Percentiles rank a stretch among this genome's conserved stretches.
phyloP scores from a whole-genome alignment of 2,113 vertebrate genomes.

The Ciconia maguari region DNA sequence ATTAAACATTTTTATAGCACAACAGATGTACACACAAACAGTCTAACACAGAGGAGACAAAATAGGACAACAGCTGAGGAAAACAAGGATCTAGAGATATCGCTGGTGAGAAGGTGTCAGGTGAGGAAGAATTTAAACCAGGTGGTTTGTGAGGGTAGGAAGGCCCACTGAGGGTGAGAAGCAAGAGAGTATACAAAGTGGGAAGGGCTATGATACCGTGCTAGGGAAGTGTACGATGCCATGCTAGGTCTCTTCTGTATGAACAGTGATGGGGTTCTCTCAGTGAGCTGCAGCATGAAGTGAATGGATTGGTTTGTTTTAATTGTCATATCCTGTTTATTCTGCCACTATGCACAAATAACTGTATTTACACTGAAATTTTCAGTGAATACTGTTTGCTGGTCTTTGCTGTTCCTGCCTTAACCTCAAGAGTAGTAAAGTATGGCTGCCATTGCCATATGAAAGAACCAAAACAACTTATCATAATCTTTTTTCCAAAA shows the following conservation, averaged over 20 bases:
- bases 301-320: background rate
- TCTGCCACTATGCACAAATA: background rate
- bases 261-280: background rate
- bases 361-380: background rate
- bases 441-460: background rate
- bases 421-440: background rate
- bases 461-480: background rate
- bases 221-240: background rate
- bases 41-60: background rate
- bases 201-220: background rate
- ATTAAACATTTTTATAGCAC: slow-evolving; percentile 29
- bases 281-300: background rate
- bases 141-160: background rate
- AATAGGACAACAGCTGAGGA: background rate
- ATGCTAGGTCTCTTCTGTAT: background rate
- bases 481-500: background rate
- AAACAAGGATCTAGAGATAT: background rate
- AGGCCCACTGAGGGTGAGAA: background rate
- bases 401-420: background rate
- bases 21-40: slow-evolving; percentile 2
- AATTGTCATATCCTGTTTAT: background rate
- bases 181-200: background rate
- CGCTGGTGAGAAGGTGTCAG: background rate
- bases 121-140: background rate
- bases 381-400: background rate